These are phyloP conservation scores for Patella vulgata DNA, from an alignment of 1,140 invertebrate genomes.

Conservation along the genomic window DNA sequence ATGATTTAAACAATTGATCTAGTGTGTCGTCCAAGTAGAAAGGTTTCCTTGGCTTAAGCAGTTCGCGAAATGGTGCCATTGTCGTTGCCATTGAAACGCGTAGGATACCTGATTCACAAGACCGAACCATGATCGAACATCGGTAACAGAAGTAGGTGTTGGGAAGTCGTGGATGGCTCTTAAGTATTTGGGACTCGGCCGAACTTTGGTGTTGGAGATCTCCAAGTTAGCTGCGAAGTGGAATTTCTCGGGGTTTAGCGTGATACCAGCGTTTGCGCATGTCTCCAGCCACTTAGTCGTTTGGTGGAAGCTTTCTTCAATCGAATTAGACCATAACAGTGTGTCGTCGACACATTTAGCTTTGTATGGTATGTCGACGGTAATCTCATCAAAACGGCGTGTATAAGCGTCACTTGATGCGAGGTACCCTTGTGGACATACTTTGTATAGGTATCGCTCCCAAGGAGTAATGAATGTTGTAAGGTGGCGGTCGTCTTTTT, in stretches of 20 bases:
- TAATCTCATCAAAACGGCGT: slow-evolving; percentile 40
- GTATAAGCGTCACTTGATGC: slow-evolving; percentile 18
- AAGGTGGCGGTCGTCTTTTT: slow-evolving; percentile 32
- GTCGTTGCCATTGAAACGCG: slow-evolving; percentile 28
- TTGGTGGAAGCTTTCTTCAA: slow-evolving; percentile 31
- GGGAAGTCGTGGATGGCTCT: slow-evolving; percentile 31
- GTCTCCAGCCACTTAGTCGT: slow-evolving; percentile 27
- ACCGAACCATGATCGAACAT: slow-evolving; percentile 40
- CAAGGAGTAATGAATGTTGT: slow-evolving; percentile 47
- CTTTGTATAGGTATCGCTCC: slow-evolving; percentile 32
- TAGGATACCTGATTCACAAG: slow-evolving; percentile 21
- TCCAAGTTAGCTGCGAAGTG: slow-evolving; percentile 42
- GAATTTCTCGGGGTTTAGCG: slow-evolving; percentile 50
- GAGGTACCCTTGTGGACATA: slow-evolving; percentile 33
- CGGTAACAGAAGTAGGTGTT: slow-evolving; percentile 31
- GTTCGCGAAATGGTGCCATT: slow-evolving; percentile 30
- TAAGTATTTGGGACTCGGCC: slow-evolving; percentile 19
- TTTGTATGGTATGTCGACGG: slow-evolving; percentile 34
- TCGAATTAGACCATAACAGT: slow-evolving; percentile 22
- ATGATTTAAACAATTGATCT: slow-evolving; percentile 27
- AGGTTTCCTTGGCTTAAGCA: slow-evolving; percentile 22
- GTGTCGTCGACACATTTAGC: slow-evolving; percentile 45
- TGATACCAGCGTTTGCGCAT: slow-evolving; percentile 44
- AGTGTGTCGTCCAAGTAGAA: slow-evolving; percentile 27
- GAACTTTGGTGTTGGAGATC: slow-evolving; percentile 27